Conservation (phyloP, 2,113 vertebrate species). For the Hemibagrus wyckioides region DNA sequence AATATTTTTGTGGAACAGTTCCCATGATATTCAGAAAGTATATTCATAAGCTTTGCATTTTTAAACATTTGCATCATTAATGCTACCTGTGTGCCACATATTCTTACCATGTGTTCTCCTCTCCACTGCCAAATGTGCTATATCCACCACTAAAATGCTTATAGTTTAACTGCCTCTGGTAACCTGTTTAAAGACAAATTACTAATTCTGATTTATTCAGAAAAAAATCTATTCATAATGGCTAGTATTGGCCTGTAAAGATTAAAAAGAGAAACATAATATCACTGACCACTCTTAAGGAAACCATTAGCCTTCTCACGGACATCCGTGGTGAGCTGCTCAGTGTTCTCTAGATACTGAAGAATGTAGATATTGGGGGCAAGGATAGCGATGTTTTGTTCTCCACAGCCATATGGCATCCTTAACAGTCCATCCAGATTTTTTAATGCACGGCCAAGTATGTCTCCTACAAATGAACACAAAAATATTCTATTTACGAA, state of each 20-base stretch:
- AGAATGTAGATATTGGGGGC: too few species aligned
- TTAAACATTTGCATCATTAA: background rate
- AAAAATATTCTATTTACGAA: too few species aligned
- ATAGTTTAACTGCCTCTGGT: slow-evolving; percentile 83
- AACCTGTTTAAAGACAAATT: slow-evolving; percentile 68
- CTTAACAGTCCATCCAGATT: slow-evolving; percentile 72
- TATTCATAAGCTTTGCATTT: background rate
- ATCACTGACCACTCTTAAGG: slow-evolving; percentile 49
- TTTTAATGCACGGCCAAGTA: too few species aligned
- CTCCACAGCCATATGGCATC: slow-evolving; percentile 81
- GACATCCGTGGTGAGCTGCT: slow-evolving; percentile 54
- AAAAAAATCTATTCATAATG: background rate
- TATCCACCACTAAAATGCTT: too few species aligned
- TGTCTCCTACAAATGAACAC: too few species aligned
- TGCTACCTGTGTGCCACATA: background rate
- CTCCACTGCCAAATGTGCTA: slow-evolving; percentile 81
- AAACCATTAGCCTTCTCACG: slow-evolving; percentile 45
- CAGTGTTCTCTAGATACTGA: slow-evolving; percentile 76
- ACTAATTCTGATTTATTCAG: background rate
- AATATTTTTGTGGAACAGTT: background rate
- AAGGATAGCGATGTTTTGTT: slow-evolving; percentile 82
- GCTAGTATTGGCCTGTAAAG: background rate
- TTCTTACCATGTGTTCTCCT: slow-evolving; percentile 85
- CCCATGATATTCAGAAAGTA: background rate
- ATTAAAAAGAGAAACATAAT: background rate